Percentiles rank a stretch among this genome's conserved stretches.
phyloP scores from a whole-genome alignment of 2,113 vertebrate genomes.

The Phyllostomus hastatus region DNA sequence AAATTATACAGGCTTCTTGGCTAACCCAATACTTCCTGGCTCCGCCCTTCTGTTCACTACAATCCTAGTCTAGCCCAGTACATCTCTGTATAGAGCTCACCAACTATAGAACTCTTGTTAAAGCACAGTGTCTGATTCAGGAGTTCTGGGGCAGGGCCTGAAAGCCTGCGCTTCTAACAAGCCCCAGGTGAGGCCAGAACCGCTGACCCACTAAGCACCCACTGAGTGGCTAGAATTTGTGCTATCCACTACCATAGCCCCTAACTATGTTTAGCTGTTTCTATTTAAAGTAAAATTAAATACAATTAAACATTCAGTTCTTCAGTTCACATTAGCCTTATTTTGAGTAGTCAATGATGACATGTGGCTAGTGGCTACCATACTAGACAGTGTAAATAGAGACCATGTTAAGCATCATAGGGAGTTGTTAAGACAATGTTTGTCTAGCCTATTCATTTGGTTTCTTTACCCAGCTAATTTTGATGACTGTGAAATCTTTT shows the following conservation, averaged over 20 bases:
- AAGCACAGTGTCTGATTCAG: background rate
- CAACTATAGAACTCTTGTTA: background rate
- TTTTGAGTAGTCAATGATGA: background rate
- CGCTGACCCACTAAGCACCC: background rate
- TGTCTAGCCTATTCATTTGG: background rate
- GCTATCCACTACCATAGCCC: background rate
- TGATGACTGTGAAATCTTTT: background rate
- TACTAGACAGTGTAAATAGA: background rate
- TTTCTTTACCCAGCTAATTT: background rate
- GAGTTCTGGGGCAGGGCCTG: background rate
- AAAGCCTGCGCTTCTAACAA: background rate
- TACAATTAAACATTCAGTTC: background rate
- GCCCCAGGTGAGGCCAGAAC: background rate
- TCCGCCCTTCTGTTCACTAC: background rate
- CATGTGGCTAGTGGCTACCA: background rate
- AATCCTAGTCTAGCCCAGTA: background rate
- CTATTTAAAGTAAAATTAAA: background rate
- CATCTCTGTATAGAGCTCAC: background rate
- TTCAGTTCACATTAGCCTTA: background rate
- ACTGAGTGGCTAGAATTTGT: background rate
- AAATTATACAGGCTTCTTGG: no score
- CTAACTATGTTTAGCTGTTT: background rate
- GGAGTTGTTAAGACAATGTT: fast-evolving
- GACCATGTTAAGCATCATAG: background rate
- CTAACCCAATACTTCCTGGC: background rate